Evolutionary conservation across 2,113 vertebrate species (phyloP).

Genomic region (Oceanodroma tethys): DNA sequence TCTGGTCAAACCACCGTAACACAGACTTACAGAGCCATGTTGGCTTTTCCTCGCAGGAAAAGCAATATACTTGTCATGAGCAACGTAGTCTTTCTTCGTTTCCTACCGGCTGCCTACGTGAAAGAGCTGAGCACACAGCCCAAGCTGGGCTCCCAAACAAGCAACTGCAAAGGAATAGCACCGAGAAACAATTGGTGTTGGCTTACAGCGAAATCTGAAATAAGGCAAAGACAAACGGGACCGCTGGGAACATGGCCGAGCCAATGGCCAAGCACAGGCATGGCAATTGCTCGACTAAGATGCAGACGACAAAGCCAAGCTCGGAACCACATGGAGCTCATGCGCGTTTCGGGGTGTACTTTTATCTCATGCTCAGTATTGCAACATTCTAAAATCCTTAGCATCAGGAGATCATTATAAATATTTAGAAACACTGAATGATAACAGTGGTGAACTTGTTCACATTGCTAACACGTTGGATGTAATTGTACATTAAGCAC

Average conservation of each 20-base stretch:
- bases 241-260: not conserved
- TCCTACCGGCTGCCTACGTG: not conserved
- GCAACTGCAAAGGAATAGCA: not conserved
- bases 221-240: not conserved
- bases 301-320: conserved; percentile 53
- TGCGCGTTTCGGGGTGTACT: conserved; percentile 10
- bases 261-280: not conserved
- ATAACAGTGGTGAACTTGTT: conserved; percentile 46
- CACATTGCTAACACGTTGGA: conserved; percentile 54
- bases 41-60: not conserved
- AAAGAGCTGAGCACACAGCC: conserved; percentile 2
- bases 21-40: not conserved
- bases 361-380: conserved; percentile 60
- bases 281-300: not conserved
- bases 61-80: not conserved
- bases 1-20: not conserved
- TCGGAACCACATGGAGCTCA: conserved; percentile 32
- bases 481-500: conserved; percentile 63
- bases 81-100: not conserved
- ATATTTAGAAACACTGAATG: conserved; percentile 64
- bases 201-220: not conserved
- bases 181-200: not conserved
- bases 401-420: conserved; percentile 56
- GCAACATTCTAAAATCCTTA: conserved; percentile 58
- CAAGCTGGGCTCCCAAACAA: not conserved